phyloP scores from a whole-genome alignment of 1,140 invertebrate species.

The Apocrypta bakeri region DNA sequence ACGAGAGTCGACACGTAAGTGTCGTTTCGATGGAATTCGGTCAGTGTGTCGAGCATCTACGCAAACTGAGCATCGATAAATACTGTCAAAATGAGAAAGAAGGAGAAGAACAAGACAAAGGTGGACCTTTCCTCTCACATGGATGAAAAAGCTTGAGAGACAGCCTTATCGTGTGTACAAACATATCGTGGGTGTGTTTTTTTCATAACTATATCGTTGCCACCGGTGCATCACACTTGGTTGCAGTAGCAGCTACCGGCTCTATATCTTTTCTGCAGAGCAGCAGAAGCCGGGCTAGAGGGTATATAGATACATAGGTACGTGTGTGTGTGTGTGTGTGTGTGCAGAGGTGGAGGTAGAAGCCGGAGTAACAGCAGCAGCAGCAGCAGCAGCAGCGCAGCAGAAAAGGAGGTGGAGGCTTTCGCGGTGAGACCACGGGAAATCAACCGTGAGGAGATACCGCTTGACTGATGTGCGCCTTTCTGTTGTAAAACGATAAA shows the following conservation, averaged over 20 bases:
- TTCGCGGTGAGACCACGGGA: constrained; percentile 69
- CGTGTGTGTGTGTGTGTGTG: neutral
- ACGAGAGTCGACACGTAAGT: neutral
- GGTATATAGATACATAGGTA: neutral
- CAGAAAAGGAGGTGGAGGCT: constrained; percentile 47
- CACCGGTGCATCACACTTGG: constrained; percentile 53
- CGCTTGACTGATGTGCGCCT: constrained; percentile 75
- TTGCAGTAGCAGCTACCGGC: constrained; percentile 55
- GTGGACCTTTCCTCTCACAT: neutral
- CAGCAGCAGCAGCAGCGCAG: constrained; percentile 22
- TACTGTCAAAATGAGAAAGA: constrained; percentile 25
- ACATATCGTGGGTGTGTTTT: too few species aligned
- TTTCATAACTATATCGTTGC: constrained; percentile 70
- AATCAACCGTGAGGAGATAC: constrained; percentile 76
- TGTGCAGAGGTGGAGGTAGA: constrained; percentile 3
- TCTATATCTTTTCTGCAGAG: constrained; percentile 62
- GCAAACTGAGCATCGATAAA: neutral
- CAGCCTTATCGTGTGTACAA: too few species aligned
- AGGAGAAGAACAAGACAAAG: too few species aligned
- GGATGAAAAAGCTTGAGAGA: neutral
- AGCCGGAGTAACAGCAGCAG: constrained; percentile 39
- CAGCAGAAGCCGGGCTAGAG: constrained; percentile 1
- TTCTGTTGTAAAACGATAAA: constrained; percentile 76
- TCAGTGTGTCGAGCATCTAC: neutral
- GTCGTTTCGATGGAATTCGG: neutral